Evolutionary conservation across 2,797 vertebrate genomes (phyloP).

Genomic region (Megalops cyprinoides): DNA sequence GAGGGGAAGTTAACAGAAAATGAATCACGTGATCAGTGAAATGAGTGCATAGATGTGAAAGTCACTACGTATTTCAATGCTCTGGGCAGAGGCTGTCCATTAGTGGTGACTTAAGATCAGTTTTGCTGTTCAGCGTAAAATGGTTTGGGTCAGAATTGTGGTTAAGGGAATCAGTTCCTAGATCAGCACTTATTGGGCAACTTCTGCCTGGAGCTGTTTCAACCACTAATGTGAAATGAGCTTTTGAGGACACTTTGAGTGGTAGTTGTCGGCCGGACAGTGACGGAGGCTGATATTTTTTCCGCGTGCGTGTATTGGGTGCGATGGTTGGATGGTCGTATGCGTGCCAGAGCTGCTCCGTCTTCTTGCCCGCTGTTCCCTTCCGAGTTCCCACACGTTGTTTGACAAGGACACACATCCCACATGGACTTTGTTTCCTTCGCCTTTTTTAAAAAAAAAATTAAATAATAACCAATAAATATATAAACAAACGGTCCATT

Average conservation of each 20-base stretch:
- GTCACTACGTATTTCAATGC: conserved; percentile 66
- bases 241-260: conserved; percentile 49
- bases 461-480: conserved; percentile 55
- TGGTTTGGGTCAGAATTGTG: too few relatives aligned
- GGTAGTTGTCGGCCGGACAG: conserved; percentile 28
- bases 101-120: too few relatives aligned
- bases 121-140: too few relatives aligned
- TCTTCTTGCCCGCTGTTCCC: conserved; percentile 29
- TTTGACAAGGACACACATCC: conserved; percentile 40
- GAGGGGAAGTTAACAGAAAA: conserved; percentile 49
- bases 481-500: conserved; percentile 55
- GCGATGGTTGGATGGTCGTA: conserved; percentile 36
- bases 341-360: background rate
- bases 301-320: conserved; percentile 32
- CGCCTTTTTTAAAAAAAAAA: conserved; percentile 36
- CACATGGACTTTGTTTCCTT: conserved; percentile 42
- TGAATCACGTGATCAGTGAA: conserved; percentile 55
- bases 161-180: too few relatives aligned
- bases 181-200: too few relatives aligned
- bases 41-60: conserved; percentile 81
- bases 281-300: conserved; percentile 27
- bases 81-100: too few relatives aligned
- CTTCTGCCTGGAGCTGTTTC: too few relatives aligned
- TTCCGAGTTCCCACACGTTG: conserved; percentile 38
- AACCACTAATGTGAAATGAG: conserved; percentile 73